Conservation (phyloP, 2,113 vertebrate species). For the Rhadina sibilatrix region DNA sequence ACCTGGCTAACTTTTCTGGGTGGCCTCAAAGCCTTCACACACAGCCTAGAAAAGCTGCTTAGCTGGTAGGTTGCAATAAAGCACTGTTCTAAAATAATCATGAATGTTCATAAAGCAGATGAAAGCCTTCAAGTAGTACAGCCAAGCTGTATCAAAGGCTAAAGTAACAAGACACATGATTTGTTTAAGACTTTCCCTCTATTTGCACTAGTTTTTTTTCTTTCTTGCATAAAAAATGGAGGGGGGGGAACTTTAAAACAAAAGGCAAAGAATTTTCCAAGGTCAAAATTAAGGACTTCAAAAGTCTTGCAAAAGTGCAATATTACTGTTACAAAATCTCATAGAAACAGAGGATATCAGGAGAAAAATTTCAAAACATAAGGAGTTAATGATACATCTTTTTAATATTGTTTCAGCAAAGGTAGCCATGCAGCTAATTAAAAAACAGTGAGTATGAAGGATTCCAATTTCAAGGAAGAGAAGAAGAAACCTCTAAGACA, state of each 20-base stretch:
- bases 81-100: not conserved
- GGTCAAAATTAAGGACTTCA: not conserved
- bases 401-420: not conserved
- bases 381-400: fast-evolving
- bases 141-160: not conserved
- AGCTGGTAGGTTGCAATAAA: not conserved
- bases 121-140: not conserved
- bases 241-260: not conserved
- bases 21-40: not conserved
- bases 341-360: not conserved
- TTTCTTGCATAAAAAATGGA: not conserved
- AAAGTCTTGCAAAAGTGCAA: not conserved
- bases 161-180: not conserved
- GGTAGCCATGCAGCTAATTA: not conserved
- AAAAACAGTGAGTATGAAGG: not conserved
- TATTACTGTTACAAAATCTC: not conserved
- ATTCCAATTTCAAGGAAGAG: not conserved
- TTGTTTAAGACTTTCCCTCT: not conserved
- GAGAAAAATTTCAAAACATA: not conserved
- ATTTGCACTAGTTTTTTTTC: not conserved
- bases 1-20: not conserved
- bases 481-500: not conserved
- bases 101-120: not conserved
- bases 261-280: not conserved
- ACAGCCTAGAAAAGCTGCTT: conserved; percentile 21